These are phyloP conservation scores for Drosophila pegasa DNA, from an alignment of 2,888 invertebrate genomes.

Conservation along the genomic window DNA sequence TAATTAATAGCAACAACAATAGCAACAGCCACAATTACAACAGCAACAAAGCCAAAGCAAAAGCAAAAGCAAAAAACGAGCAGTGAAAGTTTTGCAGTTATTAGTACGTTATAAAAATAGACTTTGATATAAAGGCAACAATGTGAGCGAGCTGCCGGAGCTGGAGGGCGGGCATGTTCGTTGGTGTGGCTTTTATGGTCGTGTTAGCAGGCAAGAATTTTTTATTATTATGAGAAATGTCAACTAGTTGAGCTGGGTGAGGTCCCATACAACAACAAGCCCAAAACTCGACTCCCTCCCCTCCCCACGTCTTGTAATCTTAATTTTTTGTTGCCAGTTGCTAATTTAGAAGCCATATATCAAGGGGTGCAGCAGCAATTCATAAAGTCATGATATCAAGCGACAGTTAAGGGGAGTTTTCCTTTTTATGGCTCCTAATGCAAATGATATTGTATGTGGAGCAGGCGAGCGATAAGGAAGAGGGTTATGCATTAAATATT, in stretches of 20 bases:
- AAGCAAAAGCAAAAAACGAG: slow-evolving; percentile 64
- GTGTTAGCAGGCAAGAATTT: slow-evolving; percentile 55
- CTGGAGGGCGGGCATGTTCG: slow-evolving; percentile 6
- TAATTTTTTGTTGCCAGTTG: slow-evolving; percentile 35
- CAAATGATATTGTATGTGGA: slow-evolving; percentile 1
- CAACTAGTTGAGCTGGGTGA: slow-evolving; percentile 49
- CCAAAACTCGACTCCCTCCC: background rate
- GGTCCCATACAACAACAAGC: slow-evolving; percentile 5
- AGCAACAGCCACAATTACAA: slow-evolving; percentile 27
- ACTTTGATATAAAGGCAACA: slow-evolving; percentile 33
- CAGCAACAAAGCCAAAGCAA: slow-evolving; percentile 25
- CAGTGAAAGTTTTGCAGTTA: slow-evolving; percentile 81
- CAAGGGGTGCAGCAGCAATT: slow-evolving; percentile 44
- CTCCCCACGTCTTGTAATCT: slow-evolving; percentile 36
- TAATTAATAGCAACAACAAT: slow-evolving; percentile 72
- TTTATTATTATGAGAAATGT: slow-evolving; percentile 55
- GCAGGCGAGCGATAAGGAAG: background rate
- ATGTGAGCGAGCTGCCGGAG: background rate
- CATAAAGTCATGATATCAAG: slow-evolving; percentile 30
- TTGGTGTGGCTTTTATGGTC: slow-evolving; percentile 73
- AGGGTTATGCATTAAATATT: background rate
- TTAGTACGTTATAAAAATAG: slow-evolving; percentile 79
- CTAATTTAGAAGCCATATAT: slow-evolving; percentile 59
- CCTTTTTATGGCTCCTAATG: slow-evolving; percentile 12
- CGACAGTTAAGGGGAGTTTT: slow-evolving; percentile 4